These are phyloP conservation scores for Atherix ibis DNA, from an alignment of 2,888 invertebrate species.

Conservation along the genomic window DNA sequence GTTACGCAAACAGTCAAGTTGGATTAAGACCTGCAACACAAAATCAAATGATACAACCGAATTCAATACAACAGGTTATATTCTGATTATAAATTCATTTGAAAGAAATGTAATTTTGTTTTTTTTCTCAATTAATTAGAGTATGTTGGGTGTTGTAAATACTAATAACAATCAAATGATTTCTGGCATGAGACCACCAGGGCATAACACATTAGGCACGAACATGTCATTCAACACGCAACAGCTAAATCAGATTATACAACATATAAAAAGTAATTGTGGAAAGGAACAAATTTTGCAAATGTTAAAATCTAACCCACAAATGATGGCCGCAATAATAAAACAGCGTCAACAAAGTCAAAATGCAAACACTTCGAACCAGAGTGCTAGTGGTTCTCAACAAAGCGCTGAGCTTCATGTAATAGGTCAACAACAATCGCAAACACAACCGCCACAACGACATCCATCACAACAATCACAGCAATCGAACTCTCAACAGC, in stretches of 20 bases:
- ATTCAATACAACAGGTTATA: constrained; percentile 27
- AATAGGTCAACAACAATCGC: constrained; percentile 27
- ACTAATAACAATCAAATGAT: constrained; percentile 21
- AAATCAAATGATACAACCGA: constrained; percentile 34
- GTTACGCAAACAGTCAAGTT: constrained; percentile 32
- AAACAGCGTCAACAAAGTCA: constrained; percentile 58
- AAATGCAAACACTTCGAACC: constrained; percentile 17
- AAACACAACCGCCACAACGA: constrained; percentile 33
- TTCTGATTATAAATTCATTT: background rate
- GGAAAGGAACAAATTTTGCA: constrained; percentile 81
- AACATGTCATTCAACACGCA: constrained; percentile 37
- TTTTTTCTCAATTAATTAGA: constrained; percentile 14
- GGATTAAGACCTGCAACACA: constrained; percentile 35
- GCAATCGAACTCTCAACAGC: constrained; percentile 35
- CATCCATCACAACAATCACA: constrained; percentile 34
- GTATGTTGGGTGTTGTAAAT: constrained; percentile 29
- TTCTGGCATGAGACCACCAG: constrained; percentile 18
- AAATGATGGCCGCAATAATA: constrained; percentile 88
- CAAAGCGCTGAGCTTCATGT: constrained; percentile 24
- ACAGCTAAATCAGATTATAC: constrained; percentile 73
- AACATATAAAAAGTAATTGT: constrained; percentile 76
- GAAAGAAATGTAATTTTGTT: background rate
- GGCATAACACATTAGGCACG: too few relatives aligned
- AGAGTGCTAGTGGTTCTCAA: constrained; percentile 15
- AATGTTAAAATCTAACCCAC: constrained; percentile 86